These are phyloP conservation scores for Oreochromis spilurus DNA, from an alignment of 2,113 vertebrate genomes.

Conservation along the genomic window DNA sequence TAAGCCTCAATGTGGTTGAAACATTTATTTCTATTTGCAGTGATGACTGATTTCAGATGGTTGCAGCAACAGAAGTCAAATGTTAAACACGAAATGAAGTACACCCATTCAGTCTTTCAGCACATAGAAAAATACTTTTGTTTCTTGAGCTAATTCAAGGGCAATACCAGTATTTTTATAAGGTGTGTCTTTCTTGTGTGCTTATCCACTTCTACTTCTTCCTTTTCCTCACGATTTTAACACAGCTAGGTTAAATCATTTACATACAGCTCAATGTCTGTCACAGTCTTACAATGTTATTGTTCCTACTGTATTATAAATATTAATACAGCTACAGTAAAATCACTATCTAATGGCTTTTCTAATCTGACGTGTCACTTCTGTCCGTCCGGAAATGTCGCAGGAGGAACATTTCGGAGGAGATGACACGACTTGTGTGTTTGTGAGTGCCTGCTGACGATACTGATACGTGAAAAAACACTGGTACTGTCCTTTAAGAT, in stretches of 20 bases:
- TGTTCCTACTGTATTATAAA: not conserved
- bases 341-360: not conserved
- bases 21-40: slow-evolving; percentile 26
- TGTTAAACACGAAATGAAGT: slow-evolving; percentile 16
- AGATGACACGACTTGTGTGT: not conserved
- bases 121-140: not conserved
- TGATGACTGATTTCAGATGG: slow-evolving; percentile 27
- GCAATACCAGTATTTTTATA: slow-evolving; percentile 28
- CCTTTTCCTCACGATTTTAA: not conserved
- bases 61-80: slow-evolving; percentile 12
- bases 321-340: slow-evolving; percentile 4
- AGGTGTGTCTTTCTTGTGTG: not conserved
- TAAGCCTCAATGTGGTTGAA: slow-evolving; percentile 13
- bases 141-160: not conserved
- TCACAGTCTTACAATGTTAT: not conserved
- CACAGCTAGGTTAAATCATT: not conserved
- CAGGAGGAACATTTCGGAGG: not conserved
- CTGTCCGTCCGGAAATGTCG: not conserved
- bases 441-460: not conserved
- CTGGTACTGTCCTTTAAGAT: slow-evolving; percentile 35
- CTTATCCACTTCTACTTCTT: not conserved
- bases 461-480: slow-evolving; percentile 32
- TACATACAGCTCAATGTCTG: not conserved
- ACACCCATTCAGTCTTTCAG: not conserved
- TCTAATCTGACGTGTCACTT: not conserved